phyloP scores from a whole-genome alignment of 92 coral and sea anemone genomes.

The Paragorgia papillata region DNA sequence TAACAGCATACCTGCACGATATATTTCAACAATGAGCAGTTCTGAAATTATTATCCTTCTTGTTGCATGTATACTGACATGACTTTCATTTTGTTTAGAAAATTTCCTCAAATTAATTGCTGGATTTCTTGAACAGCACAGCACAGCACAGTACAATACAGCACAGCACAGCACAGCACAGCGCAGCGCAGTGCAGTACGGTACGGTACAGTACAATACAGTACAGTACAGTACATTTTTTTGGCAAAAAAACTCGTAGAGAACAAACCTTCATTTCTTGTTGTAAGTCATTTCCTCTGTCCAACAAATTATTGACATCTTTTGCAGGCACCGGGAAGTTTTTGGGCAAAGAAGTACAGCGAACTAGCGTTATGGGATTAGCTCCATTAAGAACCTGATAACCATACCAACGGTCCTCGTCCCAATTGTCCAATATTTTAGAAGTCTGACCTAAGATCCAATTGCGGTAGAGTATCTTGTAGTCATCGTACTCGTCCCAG shows the following conservation, averaged over 20 bases:
- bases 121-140: too few species aligned
- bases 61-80: too few species aligned
- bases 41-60: too few species aligned
- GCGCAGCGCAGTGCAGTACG: too few species aligned
- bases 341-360: conserved; percentile 62
- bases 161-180: too few species aligned
- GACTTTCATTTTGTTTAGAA: too few species aligned
- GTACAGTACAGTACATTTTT: not conserved
- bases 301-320: conserved; percentile 56
- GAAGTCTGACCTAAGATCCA: conserved; percentile 51
- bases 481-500: conserved; percentile 73
- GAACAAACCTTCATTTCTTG: conserved; percentile 62
- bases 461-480: conserved; percentile 46
- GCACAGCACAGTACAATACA: too few species aligned
- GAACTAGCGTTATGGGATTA: conserved; percentile 65
- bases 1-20: too few species aligned
- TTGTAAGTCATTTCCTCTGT: conserved; percentile 61
- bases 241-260: not conserved
- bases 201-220: too few species aligned
- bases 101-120: too few species aligned
- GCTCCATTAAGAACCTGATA: conserved; percentile 70
- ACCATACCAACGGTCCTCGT: conserved; percentile 72
- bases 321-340: conserved; percentile 64
- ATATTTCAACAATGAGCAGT: too few species aligned
- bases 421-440: conserved; percentile 57